Conservation (phyloP, 2,888 invertebrate genomes). For the Ophonus ardosiacus region DNA sequence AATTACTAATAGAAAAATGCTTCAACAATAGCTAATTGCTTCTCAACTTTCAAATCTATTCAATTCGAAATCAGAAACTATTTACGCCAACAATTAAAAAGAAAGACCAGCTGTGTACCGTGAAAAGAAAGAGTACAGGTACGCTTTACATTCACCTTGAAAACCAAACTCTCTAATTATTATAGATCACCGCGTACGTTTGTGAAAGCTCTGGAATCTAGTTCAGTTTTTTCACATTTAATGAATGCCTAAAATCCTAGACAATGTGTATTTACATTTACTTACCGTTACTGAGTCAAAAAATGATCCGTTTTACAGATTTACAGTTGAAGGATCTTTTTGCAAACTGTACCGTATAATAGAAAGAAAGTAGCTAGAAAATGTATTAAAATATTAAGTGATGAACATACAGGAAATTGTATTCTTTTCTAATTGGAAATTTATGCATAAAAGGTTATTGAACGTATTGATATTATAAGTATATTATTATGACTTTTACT, state of each 20-base stretch:
- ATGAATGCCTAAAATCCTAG: background rate
- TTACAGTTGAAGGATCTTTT: background rate
- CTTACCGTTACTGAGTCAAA: background rate
- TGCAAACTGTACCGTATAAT: background rate
- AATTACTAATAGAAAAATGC: background rate
- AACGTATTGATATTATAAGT: background rate
- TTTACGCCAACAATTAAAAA: conserved; percentile 53
- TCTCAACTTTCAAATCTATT: conserved; percentile 47
- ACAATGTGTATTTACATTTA: background rate
- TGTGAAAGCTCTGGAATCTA: conserved; percentile 30
- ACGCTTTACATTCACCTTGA: conserved; percentile 57
- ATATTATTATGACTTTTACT: background rate
- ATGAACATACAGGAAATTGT: background rate
- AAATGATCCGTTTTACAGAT: background rate
- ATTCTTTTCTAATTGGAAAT: background rate
- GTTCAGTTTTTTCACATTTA: conserved; percentile 22
- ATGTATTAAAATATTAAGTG: background rate
- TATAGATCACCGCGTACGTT: conserved; percentile 1
- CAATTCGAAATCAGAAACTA: conserved; percentile 20
- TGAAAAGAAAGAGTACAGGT: conserved; percentile 38
- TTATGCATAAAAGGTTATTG: background rate
- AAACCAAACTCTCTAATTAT: conserved; percentile 58
- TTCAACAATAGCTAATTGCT: conserved; percentile 29
- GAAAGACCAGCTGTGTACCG: conserved; percentile 22
- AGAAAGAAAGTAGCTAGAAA: background rate